phyloP scores from a whole-genome alignment of 2,888 invertebrate species.

The Dolichopus griseipennis region DNA sequence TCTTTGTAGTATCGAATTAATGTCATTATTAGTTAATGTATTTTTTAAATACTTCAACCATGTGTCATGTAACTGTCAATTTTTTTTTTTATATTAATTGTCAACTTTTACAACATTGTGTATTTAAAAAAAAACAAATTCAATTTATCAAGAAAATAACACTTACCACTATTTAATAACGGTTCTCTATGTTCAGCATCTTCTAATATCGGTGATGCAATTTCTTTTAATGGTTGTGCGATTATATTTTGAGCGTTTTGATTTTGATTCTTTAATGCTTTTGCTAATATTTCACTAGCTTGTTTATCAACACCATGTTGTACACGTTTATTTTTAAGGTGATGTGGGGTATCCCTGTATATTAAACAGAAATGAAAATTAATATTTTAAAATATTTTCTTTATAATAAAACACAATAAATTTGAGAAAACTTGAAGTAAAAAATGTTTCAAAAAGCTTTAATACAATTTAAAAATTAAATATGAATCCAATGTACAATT shows the following conservation, averaged over 20 bases:
- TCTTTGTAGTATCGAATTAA: no score
- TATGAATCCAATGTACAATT: no score
- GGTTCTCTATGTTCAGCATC: slow-evolving; percentile 27
- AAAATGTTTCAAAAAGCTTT: no score
- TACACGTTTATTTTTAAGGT: slow-evolving; percentile 95
- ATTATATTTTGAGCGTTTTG: slow-evolving; percentile 26
- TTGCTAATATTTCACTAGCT: slow-evolving; percentile 54
- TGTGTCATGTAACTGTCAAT: not conserved
- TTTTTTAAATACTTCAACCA: no score
- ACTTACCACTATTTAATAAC: slow-evolving; percentile 5
- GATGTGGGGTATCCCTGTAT: slow-evolving; percentile 96
- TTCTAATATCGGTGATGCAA: slow-evolving; percentile 40
- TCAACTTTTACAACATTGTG: no score
- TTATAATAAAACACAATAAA: no score
- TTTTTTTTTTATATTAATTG: not conserved
- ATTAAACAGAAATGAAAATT: slow-evolving; percentile 47
- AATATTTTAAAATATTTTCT: no score
- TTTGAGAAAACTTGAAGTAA: no score
- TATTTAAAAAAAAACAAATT: no score
- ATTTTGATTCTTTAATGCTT: slow-evolving; percentile 35
- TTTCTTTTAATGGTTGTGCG: slow-evolving; percentile 34
- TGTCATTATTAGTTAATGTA: no score
- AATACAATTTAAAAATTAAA: no score
- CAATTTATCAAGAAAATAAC: no score
- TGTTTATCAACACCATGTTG: slow-evolving; percentile 58